Base-by-base conservation (phyloP, 2,888 invertebrate genomes). In the Philereme vetulata region DNA sequence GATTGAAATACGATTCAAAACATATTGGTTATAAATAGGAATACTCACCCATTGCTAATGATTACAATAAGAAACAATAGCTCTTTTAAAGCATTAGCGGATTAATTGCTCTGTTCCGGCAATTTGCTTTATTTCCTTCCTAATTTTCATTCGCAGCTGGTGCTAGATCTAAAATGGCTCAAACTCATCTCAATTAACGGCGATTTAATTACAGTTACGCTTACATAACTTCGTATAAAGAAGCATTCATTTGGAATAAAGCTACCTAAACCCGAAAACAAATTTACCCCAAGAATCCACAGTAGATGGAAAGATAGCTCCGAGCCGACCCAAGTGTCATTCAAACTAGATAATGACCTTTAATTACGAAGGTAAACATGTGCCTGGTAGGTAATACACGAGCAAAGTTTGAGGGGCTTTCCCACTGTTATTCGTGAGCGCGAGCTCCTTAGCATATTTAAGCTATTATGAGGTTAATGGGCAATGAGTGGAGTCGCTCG, bases 391-490 rank as follows among this genome's bases (percentile, higher is more conserved):
- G 40, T 56, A 59, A 64, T 66, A 67, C 56, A 65, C 51, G 63
- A 65, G 59, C 65, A 63, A 80, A 80, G 65, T 79, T 82, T 65
- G 61, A 71, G 68, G 64, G 72, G 68, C 66, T 70, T 72, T 67
- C 71, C 63, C 67, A 63, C 67, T 68, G 74, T 80, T 77, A 81
- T 76, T 75, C 79, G 68, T 77, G 75, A 78, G 77, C 76, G 76
- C 72, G 70, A 69, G 74, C 83, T 85, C 77, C 81, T 88, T 88
- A 86, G 84, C 88, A 88, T 90, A 88, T 88, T 90, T 84, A 84
- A 85, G 82, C 81, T 85, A 84, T 88, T 88, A 87, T 80, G 77
- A 82, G 82, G 85, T 85, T 86, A 90, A 90, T 88, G 85, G 86
- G 82, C 83, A 82, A 85, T 85, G 85, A 83, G 77, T 82, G 75